A percentile compares a stretch with the other conserved stretches of the same genome.
Conservation (phyloP, 2,888 invertebrate species). For the Trichacis sp. region DNA sequence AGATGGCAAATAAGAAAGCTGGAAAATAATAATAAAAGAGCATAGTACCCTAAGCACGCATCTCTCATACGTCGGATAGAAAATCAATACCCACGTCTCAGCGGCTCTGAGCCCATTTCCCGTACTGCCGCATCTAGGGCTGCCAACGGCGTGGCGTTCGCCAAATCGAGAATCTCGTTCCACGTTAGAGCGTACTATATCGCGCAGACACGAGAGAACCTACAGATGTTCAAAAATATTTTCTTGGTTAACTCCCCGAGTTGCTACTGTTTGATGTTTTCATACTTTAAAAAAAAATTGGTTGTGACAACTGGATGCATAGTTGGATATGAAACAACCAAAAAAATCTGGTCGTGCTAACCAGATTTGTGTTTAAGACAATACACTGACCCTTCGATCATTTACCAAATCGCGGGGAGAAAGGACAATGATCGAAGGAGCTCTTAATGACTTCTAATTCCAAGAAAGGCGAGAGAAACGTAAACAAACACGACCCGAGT, state of each 20-base stretch:
- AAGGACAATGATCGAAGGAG: too few relatives aligned
- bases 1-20: slow-evolving; percentile 30
- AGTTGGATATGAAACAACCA: too few relatives aligned
- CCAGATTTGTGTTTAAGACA: too few relatives aligned
- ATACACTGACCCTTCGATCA: too few relatives aligned
- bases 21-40: slow-evolving; percentile 42
- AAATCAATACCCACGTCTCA: slow-evolving; percentile 63
- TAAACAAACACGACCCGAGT: too few relatives aligned
- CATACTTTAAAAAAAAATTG: too few relatives aligned
- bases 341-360: too few relatives aligned
- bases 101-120: slow-evolving; percentile 59
- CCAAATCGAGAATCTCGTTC: slow-evolving; percentile 50
- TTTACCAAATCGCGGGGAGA: too few relatives aligned
- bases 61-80: slow-evolving; percentile 64
- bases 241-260: slow-evolving; percentile 14
- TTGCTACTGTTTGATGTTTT: background rate
- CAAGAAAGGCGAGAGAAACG: too few relatives aligned
- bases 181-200: slow-evolving; percentile 31
- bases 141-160: slow-evolving; percentile 52
- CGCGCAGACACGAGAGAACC: slow-evolving; percentile 14
- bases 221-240: slow-evolving; percentile 26
- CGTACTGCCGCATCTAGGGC: slow-evolving; percentile 55
- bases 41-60: slow-evolving; percentile 59
- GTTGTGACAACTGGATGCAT: too few relatives aligned
- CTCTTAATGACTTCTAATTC: too few relatives aligned